phyloP scores from a whole-genome alignment of 2,888 invertebrate genomes.

The Pandemis corylana region DNA sequence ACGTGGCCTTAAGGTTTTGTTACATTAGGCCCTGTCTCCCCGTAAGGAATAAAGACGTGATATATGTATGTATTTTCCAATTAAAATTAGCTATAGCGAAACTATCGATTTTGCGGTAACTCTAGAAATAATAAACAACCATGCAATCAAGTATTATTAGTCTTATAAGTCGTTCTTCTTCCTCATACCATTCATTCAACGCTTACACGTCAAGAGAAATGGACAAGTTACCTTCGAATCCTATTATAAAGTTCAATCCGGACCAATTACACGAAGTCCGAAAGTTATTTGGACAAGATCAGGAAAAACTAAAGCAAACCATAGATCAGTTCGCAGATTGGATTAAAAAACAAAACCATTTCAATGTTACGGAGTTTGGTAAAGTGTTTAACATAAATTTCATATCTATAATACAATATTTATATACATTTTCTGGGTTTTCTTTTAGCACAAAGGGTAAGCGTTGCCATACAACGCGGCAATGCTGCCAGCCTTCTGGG shows the following conservation, averaged over 20 bases:
- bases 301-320: constrained; percentile 26
- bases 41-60: too few species aligned
- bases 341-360: constrained; percentile 38
- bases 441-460: too few species aligned
- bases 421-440: too few species aligned
- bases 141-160: too few species aligned
- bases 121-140: too few species aligned
- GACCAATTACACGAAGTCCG: constrained; percentile 32
- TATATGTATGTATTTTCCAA: too few species aligned
- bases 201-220: constrained; percentile 6
- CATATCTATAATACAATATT: not conserved
- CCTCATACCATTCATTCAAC: not conserved
- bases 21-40: too few species aligned
- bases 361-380: constrained; percentile 28
- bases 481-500: too few species aligned
- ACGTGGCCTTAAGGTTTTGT: too few species aligned
- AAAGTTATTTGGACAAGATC: constrained; percentile 15
- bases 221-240: not conserved
- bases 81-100: too few species aligned
- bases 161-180: not conserved
- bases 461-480: too few species aligned
- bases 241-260: constrained; percentile 17
- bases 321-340: constrained; percentile 29
- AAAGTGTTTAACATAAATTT: not conserved
- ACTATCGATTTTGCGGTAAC: too few species aligned